Evolutionary conservation across 92 coral and sea anemone genomes (phyloP), one percentile per base, ranked within the genome.

Genomic region (Zoanthus sansibaricus): DNA sequence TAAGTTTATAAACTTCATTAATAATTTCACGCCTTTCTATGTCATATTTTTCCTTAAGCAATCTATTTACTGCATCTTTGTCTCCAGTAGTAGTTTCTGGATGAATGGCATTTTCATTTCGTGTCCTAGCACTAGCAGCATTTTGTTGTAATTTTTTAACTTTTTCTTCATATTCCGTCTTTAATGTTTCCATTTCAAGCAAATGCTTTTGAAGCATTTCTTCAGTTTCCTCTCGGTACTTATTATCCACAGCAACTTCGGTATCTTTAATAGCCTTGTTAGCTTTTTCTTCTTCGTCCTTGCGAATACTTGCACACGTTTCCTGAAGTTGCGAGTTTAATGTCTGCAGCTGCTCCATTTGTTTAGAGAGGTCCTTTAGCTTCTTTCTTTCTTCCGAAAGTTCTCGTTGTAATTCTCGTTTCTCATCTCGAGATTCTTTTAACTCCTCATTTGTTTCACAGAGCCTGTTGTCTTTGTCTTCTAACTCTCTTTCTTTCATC

Each of bases 401-500:
- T 58, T 58, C n/a, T 58, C 66, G 16, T 58, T 58, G 66, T 58
- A 58, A 58, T 58, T 58, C 66, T 1, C 66, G n/a, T 58, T 58
- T 11, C 66, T 58, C 66, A 6, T 58, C 66, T 58, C 16, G 66
- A 58, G 18, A 58, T 58, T 58, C 3, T 58, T 58, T 58, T 6
- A 58, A 58, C 66, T 58, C 66, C n/a, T 58, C 66, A 11, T 58
- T 58, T 11, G 66, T 6, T 1, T 58, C 66, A 11, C n/a, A 11
- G n/a, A 58, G 66, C 66, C n/a, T 58, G n/a, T 58, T 58, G 16
- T 58, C 66, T 58, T 58, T 58, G 54, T 87, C 88, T 84, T 84
- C 83, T 44, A 91, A 91, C 71, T 93, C 97, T 8, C 58, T 44
- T 84, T 97, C 94, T 33, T 87, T 91, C 17, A 83, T 89, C 33